Percentiles rank a stretch among this genome's conserved stretches.
phyloP scores from a whole-genome alignment of 2,888 invertebrate genomes.

The Trichopoda pennipes region DNA sequence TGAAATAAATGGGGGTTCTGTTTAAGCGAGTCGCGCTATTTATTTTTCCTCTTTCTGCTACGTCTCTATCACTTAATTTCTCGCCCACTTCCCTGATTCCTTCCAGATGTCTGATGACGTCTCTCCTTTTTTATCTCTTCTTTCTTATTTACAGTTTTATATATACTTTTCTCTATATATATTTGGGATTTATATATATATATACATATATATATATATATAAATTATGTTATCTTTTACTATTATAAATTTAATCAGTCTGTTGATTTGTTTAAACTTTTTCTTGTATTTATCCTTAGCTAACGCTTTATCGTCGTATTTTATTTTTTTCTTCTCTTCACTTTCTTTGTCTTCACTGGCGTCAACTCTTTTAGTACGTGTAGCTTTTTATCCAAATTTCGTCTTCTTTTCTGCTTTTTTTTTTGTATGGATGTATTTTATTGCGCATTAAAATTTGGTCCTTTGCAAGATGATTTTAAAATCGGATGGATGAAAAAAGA shows the following conservation, averaged over 20 bases:
- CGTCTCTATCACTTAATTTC: constrained; percentile 15
- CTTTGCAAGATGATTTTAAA: constrained; percentile 49
- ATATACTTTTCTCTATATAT: constrained; percentile 73
- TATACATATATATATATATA: constrained; percentile 75
- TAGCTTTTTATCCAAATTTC: constrained; percentile 64
- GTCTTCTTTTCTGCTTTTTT: constrained; percentile 57
- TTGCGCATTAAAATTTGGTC: constrained; percentile 71
- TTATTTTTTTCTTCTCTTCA: constrained; percentile 52
- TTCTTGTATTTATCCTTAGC: constrained; percentile 73
- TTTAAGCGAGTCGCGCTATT: no score
- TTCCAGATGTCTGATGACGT: constrained; percentile 63
- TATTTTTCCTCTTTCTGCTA: constrained; percentile 29
- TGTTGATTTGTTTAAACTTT: constrained; percentile 79
- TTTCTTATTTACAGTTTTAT: constrained; percentile 72
- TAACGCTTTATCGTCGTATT: constrained; percentile 72
- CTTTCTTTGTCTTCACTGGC: constrained; percentile 53
- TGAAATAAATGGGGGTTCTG: constrained; percentile 68
- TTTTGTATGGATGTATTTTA: constrained; percentile 59
- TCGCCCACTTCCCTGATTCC: constrained; percentile 36
- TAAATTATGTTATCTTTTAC: constrained; percentile 73
- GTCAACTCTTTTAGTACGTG: constrained; percentile 36
- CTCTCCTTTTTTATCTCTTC: constrained; percentile 52
- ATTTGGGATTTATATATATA: constrained; percentile 73
- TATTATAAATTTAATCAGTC: constrained; percentile 77
- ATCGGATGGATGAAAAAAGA: constrained; percentile 30